A percentile compares a stretch with the other conserved stretches of the same genome.
These are phyloP conservation scores for Fringilla coelebs DNA, from an alignment of 2,797 vertebrate species.

Conservation along the genomic window DNA sequence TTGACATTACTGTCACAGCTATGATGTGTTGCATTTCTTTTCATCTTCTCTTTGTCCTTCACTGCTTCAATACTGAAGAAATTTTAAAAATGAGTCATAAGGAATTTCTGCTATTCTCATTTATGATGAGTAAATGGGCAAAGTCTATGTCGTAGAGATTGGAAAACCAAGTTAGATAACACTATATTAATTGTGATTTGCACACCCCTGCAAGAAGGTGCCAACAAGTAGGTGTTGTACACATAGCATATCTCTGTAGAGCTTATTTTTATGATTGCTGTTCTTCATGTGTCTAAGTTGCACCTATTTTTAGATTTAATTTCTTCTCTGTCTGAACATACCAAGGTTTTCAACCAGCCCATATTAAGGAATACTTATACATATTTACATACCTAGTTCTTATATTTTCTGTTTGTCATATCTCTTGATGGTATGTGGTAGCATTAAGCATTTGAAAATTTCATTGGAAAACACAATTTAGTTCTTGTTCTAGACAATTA, in stretches of 20 bases:
- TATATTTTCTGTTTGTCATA: not conserved
- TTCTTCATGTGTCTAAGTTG: not conserved
- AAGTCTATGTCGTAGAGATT: not conserved
- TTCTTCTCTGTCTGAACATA: not conserved
- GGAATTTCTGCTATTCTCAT: not conserved
- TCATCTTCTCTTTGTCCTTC: not conserved
- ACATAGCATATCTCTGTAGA: not conserved
- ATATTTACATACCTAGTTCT: not conserved
- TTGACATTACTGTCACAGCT: not conserved
- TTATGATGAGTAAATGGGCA: not conserved
- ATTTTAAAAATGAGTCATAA: not conserved
- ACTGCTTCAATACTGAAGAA: not conserved
- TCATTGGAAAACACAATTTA: not conserved
- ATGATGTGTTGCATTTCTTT: not conserved
- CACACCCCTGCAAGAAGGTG: not conserved
- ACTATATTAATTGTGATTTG: not conserved
- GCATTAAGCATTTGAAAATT: not conserved
- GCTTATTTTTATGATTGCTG: not conserved
- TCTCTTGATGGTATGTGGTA: not conserved
- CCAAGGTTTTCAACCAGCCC: not conserved
- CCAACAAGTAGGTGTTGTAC: not conserved
- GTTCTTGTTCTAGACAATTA: not conserved
- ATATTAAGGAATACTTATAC: not conserved
- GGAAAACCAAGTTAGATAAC: not conserved
- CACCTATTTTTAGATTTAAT: not conserved